Evolutionary conservation across 2,797 vertebrate genomes (phyloP).

Genomic region (Oreochromis grahami): DNA sequence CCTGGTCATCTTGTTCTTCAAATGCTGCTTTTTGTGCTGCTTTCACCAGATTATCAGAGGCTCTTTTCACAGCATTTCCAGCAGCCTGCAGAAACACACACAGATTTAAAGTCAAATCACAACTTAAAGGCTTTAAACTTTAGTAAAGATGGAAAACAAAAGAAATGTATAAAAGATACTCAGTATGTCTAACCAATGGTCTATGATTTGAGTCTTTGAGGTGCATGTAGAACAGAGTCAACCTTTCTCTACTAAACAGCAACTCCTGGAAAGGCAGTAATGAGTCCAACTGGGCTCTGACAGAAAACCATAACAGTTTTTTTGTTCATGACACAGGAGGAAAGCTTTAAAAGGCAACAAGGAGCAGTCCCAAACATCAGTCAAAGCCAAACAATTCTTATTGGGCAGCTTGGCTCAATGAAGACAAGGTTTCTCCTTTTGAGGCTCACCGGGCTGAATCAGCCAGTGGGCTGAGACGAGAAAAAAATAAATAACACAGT

Average conservation of each 20-base stretch:
- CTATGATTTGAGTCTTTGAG: not conserved
- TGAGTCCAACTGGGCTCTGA: conserved; percentile 1
- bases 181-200: not conserved
- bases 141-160: not conserved
- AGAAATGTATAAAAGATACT: not conserved
- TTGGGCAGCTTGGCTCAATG: conserved; percentile 38
- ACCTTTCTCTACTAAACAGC: not conserved
- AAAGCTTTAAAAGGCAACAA: conserved; percentile 78
- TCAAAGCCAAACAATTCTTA: conserved; percentile 55
- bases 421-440: conserved; percentile 66
- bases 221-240: not conserved
- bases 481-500: not conserved
- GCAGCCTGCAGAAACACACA: conserved; percentile 77
- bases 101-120: not conserved
- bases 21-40: conserved; percentile 96
- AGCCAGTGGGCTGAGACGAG: not conserved
- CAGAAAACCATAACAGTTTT: conserved; percentile 30
- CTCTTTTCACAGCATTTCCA: conserved; percentile 94
- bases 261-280: conserved; percentile 55
- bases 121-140: not conserved
- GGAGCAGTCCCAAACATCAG: conserved; percentile 26
- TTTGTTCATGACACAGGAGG: not conserved
- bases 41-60: conserved; percentile 95
- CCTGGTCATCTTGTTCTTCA: conserved; percentile 90
- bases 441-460: conserved; percentile 37